phyloP scores from a whole-genome alignment of 2,113 vertebrate genomes.

The Capreolus pygargus region DNA sequence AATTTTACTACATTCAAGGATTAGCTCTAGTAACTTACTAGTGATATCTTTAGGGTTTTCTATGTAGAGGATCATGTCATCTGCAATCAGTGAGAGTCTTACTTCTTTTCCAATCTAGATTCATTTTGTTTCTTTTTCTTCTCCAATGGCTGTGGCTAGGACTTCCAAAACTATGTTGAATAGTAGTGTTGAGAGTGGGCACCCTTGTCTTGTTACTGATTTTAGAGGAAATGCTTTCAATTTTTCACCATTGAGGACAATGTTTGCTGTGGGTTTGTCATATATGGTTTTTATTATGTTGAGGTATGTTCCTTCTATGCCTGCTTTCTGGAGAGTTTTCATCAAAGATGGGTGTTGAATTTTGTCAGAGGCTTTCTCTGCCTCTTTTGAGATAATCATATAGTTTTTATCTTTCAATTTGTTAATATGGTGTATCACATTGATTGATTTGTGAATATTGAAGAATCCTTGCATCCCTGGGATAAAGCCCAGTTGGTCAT shows the following conservation, averaged over 20 bases:
- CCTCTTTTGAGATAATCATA: background rate
- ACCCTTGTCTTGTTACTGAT: background rate
- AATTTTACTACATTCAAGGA: background rate
- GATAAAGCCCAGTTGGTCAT: background rate
- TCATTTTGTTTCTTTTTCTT: background rate
- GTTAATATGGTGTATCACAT: background rate
- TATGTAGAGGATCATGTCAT: background rate
- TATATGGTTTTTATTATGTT: background rate
- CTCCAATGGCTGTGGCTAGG: background rate
- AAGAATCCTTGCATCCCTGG: background rate
- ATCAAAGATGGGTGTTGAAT: background rate
- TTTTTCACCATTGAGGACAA: background rate
- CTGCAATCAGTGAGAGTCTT: background rate
- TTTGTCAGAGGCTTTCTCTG: background rate
- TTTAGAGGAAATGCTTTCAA: background rate
- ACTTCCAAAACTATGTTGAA: background rate
- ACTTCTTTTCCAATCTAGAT: background rate
- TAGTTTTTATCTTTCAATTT: background rate
- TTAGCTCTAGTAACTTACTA: background rate
- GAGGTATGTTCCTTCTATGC: background rate
- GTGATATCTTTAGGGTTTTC: background rate
- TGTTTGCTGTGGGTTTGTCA: background rate
- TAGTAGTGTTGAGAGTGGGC: background rate
- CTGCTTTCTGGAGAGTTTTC: background rate
- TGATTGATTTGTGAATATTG: background rate